Conservation (phyloP, 1,140 invertebrate species). For the Drosophila yakuba region DNA sequence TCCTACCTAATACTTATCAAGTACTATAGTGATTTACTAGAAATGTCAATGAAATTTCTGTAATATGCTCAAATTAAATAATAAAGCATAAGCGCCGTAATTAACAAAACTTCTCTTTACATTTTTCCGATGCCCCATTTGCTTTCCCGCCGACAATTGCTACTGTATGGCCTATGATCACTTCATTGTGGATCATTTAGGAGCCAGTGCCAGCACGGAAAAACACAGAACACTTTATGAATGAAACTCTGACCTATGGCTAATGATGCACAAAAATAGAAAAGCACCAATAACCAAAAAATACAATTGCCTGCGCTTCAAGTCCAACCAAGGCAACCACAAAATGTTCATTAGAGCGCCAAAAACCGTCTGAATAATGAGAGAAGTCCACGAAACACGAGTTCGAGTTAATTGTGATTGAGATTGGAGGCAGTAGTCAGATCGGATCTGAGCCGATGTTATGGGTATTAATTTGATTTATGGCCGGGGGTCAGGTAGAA, state of each 20-base stretch:
- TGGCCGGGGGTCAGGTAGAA: constrained; percentile 29
- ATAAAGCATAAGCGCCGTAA: constrained; percentile 3
- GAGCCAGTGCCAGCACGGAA: not conserved
- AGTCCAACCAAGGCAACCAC: constrained; percentile 41
- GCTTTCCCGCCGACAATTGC: constrained; percentile 10
- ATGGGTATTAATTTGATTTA: constrained; percentile 61
- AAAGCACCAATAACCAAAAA: constrained; percentile 4
- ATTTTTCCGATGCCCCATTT: constrained; percentile 6
- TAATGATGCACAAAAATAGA: constrained; percentile 51
- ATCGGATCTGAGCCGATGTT: constrained; percentile 21
- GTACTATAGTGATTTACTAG: too few relatives aligned
- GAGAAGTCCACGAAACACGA: constrained; percentile 38
- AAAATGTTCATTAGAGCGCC: constrained; percentile 67
- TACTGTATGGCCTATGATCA: constrained; percentile 46
- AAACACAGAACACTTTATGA: constrained; percentile 46
- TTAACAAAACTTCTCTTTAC: not conserved
- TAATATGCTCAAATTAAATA: too few relatives aligned
- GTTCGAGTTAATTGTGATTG: constrained; percentile 49
- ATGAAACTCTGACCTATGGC: constrained; percentile 52
- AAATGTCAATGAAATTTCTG: too few relatives aligned
- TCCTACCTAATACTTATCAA: too few relatives aligned
- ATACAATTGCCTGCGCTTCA: constrained; percentile 20
- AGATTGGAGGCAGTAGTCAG: constrained; percentile 35
- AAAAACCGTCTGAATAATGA: constrained; percentile 53
- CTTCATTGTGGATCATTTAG: constrained; percentile 44